These are phyloP conservation scores for Linnaemya vulpina DNA, from an alignment of 2,888 invertebrate species.

Conservation along the genomic window DNA sequence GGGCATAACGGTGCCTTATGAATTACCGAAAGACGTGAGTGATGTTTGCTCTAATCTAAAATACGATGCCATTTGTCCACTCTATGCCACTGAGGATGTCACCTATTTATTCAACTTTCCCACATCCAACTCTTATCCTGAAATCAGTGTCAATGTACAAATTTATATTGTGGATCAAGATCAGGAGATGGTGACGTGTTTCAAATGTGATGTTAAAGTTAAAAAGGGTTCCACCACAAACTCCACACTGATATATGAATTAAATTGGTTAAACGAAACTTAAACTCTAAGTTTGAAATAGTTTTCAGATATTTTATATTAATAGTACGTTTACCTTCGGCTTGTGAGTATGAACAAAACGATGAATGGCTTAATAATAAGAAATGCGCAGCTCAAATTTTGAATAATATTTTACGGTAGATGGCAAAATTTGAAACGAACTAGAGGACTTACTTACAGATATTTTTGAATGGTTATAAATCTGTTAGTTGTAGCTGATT, in stretches of 20 bases:
- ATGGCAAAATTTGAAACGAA: too few species aligned
- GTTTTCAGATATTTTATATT: background rate
- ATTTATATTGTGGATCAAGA: constrained; percentile 79
- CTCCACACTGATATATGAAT: constrained; percentile 40
- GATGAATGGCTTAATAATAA: too few species aligned
- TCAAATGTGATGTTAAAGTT: constrained; percentile 80
- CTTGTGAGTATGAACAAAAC: too few species aligned
- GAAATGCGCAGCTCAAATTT: too few species aligned
- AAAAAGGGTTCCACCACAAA: constrained; percentile 73
- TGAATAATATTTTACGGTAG: too few species aligned
- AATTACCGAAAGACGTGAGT: constrained; percentile 78
- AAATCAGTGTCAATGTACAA: constrained; percentile 80
- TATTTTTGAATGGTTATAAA: too few species aligned
- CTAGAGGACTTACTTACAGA: too few species aligned
- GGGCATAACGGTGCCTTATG: constrained; percentile 80
- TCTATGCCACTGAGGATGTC: constrained; percentile 80
- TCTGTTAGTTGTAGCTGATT: too few species aligned
- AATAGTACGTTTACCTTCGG: too few species aligned
- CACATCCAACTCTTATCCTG: constrained; percentile 79
- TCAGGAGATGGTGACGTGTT: constrained; percentile 76
- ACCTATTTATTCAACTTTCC: constrained; percentile 80
- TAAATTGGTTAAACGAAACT: constrained; percentile 42
- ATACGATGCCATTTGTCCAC: constrained; percentile 80
- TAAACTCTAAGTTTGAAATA: background rate
- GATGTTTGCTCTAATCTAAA: constrained; percentile 79